phyloP scores from a whole-genome alignment of 2,888 invertebrate species.

The Lucinisca nassula region DNA sequence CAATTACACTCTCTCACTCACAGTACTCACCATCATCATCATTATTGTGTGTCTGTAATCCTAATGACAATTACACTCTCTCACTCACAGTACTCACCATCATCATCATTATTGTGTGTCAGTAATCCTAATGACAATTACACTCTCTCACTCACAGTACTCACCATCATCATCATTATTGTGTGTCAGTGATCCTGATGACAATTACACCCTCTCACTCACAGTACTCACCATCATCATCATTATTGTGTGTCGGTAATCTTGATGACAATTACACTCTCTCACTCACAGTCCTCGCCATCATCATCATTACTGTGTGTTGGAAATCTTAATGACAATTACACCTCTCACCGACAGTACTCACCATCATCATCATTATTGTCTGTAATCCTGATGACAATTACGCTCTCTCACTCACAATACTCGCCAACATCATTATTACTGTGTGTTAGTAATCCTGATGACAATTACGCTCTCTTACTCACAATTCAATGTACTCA shows the following conservation, averaged over 20 bases:
- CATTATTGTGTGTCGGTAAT: background rate
- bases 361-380: background rate
- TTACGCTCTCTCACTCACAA: background rate
- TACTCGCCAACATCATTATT: background rate
- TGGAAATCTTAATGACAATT: background rate
- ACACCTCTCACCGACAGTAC: too few species aligned
- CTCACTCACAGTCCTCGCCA: background rate
- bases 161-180: background rate
- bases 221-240: background rate
- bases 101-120: background rate
- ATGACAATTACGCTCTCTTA: background rate
- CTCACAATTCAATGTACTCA: background rate
- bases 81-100: background rate
- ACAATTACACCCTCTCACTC: background rate
- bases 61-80: background rate
- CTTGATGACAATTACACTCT: background rate
- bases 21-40: background rate
- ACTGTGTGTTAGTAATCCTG: background rate
- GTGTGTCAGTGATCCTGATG: background rate
- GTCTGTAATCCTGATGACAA: background rate
- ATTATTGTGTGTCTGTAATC: background rate
- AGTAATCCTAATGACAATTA: background rate
- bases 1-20: background rate
- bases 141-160: background rate
- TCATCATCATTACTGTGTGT: background rate